Evolutionary conservation across 1,140 invertebrate genomes (phyloP).

Genomic region (fruit fly (Drosophila melanogaster)): Release_6_plus_ISO1_MT NT_033779.5:4781001-4781500

Average conservation of each 20-base stretch:
- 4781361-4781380: constrained; percentile 30
- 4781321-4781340: not conserved
- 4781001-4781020: constrained; percentile 4
- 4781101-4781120: no score
- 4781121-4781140: no score
- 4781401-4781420: constrained; percentile 11
- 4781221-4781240: not conserved
- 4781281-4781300: constrained; percentile 9
- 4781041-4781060: not conserved
- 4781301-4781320: not conserved
- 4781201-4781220: not conserved
- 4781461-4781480: constrained; percentile 12
- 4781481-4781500: constrained; percentile 22
- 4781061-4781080: not conserved
- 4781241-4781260: not conserved
- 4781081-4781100: not conserved
- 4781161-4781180: not conserved
- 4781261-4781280: constrained; percentile 10
- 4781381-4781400: constrained; percentile 28
- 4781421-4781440: not conserved
- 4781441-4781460: constrained; percentile 7
- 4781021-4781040: constrained; percentile 7
- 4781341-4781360: no score
- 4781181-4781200: not conserved
- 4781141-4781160: not conserved